A percentile compares a stretch with the other conserved stretches of the same genome.
phyloP scores from a whole-genome alignment of 2,888 invertebrate species.

The Isoperla grammatica region DNA sequence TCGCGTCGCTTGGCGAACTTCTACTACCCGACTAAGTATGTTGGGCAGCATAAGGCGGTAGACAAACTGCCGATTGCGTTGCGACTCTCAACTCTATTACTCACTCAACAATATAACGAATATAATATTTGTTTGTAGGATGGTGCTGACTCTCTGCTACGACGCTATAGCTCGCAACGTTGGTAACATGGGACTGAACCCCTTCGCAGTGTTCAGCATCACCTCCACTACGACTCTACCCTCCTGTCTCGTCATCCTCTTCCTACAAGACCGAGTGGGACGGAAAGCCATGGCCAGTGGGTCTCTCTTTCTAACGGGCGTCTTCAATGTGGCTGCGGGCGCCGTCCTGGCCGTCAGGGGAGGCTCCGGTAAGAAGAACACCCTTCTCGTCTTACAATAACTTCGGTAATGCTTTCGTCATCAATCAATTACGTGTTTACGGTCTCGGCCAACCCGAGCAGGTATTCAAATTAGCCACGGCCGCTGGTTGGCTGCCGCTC shows the following conservation, averaged over 20 bases:
- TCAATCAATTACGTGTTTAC: no score
- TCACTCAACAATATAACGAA: no score
- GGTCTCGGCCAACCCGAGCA: no score
- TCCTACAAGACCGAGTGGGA: conserved; percentile 44
- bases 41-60: no score
- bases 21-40: no score
- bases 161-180: conserved; percentile 56
- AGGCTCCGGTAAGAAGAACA: conserved; percentile 32
- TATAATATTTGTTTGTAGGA: conserved; percentile 43
- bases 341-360: conserved; percentile 40
- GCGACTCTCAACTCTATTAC: no score
- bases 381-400: not conserved
- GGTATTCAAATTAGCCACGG: no score
- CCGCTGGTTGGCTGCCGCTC: no score
- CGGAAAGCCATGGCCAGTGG: conserved; percentile 52
- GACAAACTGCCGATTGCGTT: no score
- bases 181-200: conserved; percentile 50
- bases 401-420: no score
- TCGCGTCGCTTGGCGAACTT: no score
- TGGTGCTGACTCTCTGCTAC: conserved; percentile 55
- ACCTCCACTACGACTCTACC: conserved; percentile 53
- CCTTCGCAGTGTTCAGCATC: conserved; percentile 51
- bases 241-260: conserved; percentile 48
- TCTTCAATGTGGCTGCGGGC: conserved; percentile 48
- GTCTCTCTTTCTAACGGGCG: conserved; percentile 48